phyloP scores from a whole-genome alignment of 2,888 invertebrate species.

The Netelia inedita region DNA sequence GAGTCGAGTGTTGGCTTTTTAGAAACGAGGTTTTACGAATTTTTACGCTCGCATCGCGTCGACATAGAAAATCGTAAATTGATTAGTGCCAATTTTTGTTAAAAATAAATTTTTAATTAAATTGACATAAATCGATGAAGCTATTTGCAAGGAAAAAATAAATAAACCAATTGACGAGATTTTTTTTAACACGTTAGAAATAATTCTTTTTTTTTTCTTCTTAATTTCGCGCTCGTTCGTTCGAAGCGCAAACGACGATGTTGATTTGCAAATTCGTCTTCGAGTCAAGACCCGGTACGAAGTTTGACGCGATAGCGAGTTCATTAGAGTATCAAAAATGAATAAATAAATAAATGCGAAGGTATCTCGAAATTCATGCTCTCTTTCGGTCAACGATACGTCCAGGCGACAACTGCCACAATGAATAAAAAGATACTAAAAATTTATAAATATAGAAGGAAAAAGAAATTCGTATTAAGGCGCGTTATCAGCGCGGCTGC shows the following conservation, averaged over 20 bases:
- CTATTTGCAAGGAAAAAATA: too few species aligned
- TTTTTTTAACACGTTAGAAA: not conserved
- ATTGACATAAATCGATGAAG: too few species aligned
- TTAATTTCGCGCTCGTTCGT: not conserved
- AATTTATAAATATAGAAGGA: conserved; percentile 47
- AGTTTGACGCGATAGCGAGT: conserved; percentile 35
- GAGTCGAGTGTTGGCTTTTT: not conserved
- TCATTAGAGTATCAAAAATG: conserved; percentile 36
- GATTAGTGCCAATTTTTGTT: too few species aligned
- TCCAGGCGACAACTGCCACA: conserved; percentile 81
- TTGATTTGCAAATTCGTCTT: conserved; percentile 6
- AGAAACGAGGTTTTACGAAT: too few species aligned
- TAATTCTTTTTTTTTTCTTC: not conserved
- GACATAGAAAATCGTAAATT: too few species aligned
- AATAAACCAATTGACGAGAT: too few species aligned
- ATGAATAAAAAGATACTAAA: conserved; percentile 59
- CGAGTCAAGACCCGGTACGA: conserved; percentile 13
- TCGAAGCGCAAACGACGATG: not conserved
- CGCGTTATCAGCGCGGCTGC: conserved; percentile 26
- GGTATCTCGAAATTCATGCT: conserved; percentile 69
- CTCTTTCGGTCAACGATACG: conserved; percentile 78
- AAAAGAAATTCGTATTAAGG: conserved; percentile 49
- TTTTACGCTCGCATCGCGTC: too few species aligned
- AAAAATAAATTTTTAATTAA: too few species aligned
- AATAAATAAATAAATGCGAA: conserved; percentile 31